Evolutionary conservation across 2,113 vertebrate species (phyloP).

Genomic region (Semnopithecus entellus): DNA sequence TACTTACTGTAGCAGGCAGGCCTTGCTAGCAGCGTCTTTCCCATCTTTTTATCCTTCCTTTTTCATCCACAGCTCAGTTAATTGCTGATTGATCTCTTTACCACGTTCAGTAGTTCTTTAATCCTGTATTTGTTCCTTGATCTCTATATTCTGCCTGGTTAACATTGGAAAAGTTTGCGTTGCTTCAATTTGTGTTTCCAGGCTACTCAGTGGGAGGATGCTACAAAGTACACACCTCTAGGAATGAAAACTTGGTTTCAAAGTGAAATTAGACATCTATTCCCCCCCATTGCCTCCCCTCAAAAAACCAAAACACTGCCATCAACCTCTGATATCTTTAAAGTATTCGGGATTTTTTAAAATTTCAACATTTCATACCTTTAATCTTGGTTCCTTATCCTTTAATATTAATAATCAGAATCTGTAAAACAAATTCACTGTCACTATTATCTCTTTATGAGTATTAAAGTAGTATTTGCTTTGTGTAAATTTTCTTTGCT

Average conservation of each 20-base stretch:
- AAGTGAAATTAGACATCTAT: background rate
- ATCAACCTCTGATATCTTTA: background rate
- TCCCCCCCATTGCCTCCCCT: accelerated
- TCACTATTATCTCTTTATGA: background rate
- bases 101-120: background rate
- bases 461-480: background rate
- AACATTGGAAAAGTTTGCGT: background rate
- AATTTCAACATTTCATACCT: background rate
- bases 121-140: background rate
- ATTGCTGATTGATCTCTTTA: background rate
- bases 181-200: background rate
- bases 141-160: background rate
- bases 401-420: background rate
- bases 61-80: background rate
- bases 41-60: background rate
- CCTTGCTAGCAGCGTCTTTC: background rate
- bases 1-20: background rate
- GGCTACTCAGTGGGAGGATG: background rate
- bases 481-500: background rate
- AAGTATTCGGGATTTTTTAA: background rate
- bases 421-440: background rate
- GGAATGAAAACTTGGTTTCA: background rate
- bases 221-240: background rate
- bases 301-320: background rate
- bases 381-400: background rate